Evolutionary conservation across 92 coral and sea anemone species (phyloP).

Genomic region (Epizoanthus ramosus): DNA sequence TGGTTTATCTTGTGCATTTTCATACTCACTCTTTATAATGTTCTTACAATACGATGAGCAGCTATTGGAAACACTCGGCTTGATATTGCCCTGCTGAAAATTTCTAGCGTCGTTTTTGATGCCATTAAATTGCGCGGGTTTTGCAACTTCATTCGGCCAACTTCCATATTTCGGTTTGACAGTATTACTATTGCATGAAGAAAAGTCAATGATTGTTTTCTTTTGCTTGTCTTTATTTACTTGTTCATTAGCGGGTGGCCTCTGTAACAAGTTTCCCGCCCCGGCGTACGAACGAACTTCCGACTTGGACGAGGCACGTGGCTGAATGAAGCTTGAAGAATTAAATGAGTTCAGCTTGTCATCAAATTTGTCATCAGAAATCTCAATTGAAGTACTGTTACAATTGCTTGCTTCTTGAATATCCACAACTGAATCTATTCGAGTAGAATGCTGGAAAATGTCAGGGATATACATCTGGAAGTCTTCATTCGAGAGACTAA

Average conservation of each 20-base stretch:
- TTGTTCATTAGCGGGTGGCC: constrained; percentile 33
- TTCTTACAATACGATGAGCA: not conserved
- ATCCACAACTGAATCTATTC: not conserved
- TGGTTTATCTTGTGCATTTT: not conserved
- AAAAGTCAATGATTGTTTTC: not conserved
- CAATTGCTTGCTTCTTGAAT: not conserved
- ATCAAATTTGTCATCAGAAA: not conserved
- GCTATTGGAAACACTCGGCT: not conserved
- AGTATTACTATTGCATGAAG: not conserved
- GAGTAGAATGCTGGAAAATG: constrained; percentile 34
- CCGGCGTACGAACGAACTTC: constrained; percentile 39
- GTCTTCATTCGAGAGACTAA: constrained; percentile 60
- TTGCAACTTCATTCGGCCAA: constrained; percentile 9
- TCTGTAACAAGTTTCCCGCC: constrained; percentile 40
- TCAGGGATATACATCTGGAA: constrained; percentile 83
- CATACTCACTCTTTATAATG: not conserved
- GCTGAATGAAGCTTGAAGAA: constrained; percentile 2
- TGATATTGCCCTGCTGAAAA: not conserved
- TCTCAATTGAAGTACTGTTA: constrained; percentile 4
- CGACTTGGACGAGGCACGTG: constrained; percentile 29
- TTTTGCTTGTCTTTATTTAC: not conserved
- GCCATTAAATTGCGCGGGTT: not conserved
- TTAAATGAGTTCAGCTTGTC: constrained; percentile 12
- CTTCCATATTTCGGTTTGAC: constrained; percentile 1
- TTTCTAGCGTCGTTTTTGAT: constrained; percentile 6